phyloP scores from a whole-genome alignment of 1,140 invertebrate genomes.

The Diabrotica virgifera region DNA sequence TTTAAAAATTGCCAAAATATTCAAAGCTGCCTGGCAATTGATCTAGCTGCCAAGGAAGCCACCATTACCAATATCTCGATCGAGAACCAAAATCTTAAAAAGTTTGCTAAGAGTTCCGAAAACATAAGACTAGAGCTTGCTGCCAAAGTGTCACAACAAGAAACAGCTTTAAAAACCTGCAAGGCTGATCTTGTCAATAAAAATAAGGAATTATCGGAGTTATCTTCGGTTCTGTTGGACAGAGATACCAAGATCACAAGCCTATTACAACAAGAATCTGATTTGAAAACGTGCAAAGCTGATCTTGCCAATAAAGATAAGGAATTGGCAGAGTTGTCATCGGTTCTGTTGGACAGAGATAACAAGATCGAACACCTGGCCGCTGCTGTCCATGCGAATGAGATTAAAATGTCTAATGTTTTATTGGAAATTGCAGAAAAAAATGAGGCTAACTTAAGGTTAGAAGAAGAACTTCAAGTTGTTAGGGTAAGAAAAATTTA shows the following conservation, averaged over 20 bases:
- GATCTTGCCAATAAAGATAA: not conserved
- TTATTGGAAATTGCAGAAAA: conserved; percentile 18
- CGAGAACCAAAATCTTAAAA: no score
- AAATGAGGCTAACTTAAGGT: not conserved
- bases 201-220: not conserved
- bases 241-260: not conserved
- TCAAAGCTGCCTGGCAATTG: not conserved
- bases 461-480: not conserved
- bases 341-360: not conserved
- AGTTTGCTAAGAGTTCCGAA: no score
- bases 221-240: not conserved
- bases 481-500: not conserved
- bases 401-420: conserved; percentile 7
- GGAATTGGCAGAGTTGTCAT: not conserved
- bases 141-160: not conserved
- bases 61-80: not conserved
- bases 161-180: not conserved
- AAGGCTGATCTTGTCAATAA: not conserved
- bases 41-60: not conserved
- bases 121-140: no score
- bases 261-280: not conserved
- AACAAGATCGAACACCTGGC: not conserved
- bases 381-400: not conserved
- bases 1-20: not conserved
- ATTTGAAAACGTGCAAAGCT: not conserved